Percentiles rank a stretch among this genome's conserved stretches.
phyloP scores from a whole-genome alignment of 2,113 vertebrate genomes.

The Thermophis baileyi region DNA sequence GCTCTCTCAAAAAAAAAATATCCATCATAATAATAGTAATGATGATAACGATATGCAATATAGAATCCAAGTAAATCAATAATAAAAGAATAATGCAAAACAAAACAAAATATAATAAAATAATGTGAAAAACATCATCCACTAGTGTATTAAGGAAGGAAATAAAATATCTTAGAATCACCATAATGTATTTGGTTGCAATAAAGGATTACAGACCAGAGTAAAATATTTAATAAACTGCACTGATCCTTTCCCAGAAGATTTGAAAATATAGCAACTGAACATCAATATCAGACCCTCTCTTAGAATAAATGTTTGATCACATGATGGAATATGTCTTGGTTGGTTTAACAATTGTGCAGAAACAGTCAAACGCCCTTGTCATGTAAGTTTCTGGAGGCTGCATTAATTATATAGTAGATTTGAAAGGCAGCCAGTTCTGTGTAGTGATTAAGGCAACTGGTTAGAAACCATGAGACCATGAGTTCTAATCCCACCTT shows the following conservation, averaged over 20 bases:
- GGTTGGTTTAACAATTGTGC: conserved; percentile 34
- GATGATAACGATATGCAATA: neutral
- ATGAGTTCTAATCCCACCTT: too few species aligned
- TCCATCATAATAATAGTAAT: neutral
- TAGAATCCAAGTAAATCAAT: neutral
- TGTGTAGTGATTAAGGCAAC: neutral
- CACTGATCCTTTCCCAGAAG: conserved; percentile 56
- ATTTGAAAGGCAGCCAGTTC: neutral
- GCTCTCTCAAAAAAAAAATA: neutral
- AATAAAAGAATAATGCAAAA: neutral
- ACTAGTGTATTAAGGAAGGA: neutral
- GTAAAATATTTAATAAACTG: conserved; percentile 34
- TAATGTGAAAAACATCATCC: conserved; percentile 1
- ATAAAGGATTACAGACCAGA: conserved; percentile 22
- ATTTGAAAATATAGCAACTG: conserved; percentile 58
- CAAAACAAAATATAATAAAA: too few species aligned
- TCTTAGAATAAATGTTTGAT: conserved; percentile 59
- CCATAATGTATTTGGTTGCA: conserved; percentile 42
- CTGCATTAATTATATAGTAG: neutral
- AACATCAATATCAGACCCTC: conserved; percentile 45
- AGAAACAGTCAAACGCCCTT: conserved; percentile 53
- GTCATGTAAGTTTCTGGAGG: conserved; percentile 6
- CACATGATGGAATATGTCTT: conserved; percentile 51
- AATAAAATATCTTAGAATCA: conserved; percentile 37
- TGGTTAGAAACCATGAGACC: too few species aligned